Base-by-base conservation (phyloP, 2,888 invertebrate genomes). In the Argyresthia goedartella region DNA sequence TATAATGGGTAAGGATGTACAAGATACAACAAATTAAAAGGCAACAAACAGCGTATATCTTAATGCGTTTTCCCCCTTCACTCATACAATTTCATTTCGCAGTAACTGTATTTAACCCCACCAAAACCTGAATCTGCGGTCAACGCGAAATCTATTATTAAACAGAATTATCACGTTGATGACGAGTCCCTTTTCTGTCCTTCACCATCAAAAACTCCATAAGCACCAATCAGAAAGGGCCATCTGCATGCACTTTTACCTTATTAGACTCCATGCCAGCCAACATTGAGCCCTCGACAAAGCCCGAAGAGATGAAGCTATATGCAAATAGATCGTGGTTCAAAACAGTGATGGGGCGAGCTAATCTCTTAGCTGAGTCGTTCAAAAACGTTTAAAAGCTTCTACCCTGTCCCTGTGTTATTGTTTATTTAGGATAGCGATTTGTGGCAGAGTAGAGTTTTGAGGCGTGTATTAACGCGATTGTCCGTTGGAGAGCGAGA, bases 361-460 rank as follows among this genome's bases (percentile, higher is more conserved):
- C 79, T 86, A 85, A 86, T 86, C 85, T 82, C 80, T 78, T 80
- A 84, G 84, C 81, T 81, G 81, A 84, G 79, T 75, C 75, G 67
- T 69, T 73, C 70, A 74, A 82, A 80, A 81, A 80, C 81, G 80
- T 80, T 81, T 81, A 79, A 84, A 84, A 84, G 84, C 81, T 69
- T 52, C 52, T 54, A 44, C 43, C 50, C 44, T 67, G 70, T 70
- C 76, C 77, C 80, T 78, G 71, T 79, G 77, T 81, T 82, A 84
- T 85, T 86, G 85, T 86, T 85, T 86, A 80, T 85, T 85, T 86
- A 85, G 85, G 85, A 81, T 74, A 75, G 73, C 74, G 71, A 78
- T 78, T 79, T 73, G 78, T 69, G 73, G 81, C 73, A 68, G 73
- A 79, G 79, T 73, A 74, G 67, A 69, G 74, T 79, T 81, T 78